Base-by-base conservation (phyloP, 23 tunicate genomes). In the Diplosoma virens region DNA sequence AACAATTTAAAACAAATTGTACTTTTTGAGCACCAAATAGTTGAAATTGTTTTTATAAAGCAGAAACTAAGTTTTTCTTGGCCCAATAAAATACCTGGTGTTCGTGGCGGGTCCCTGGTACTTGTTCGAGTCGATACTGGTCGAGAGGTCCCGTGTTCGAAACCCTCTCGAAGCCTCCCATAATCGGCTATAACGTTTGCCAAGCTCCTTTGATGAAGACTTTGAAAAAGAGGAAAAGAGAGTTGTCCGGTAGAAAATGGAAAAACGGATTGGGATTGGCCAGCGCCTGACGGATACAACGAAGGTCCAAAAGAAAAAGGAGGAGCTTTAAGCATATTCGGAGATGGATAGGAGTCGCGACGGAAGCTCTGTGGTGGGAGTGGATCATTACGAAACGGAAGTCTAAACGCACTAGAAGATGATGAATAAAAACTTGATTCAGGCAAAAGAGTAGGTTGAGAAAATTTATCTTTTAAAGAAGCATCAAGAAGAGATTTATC, bases 131-230 rank as follows among this genome's bases (percentile, higher is more conserved):
- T 48, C 7, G 81, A 76, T 7, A 59, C 50, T 6, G 63, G 79
- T 20, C 75, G 75, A n/a, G 18, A 21, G 25, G 50, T 21, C 25
- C 63, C 61, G 23, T 24, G 71, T 25, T 59, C 81, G n/a, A 20
- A 47, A 4, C 41, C 36, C 25, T 59, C 71, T 29, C 30, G 22
- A 3, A 47, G 22, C 1, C 81, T 22, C 2, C 81, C 48, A 20
- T 76, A 47, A 76, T 59, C 71, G 50, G 70, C 81, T 24, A 73
- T 27, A 25, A 73, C 71, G 30, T 61, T 76, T 5, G 59, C 71
- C 6, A 76, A 24, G 30, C 71, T 16, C 4, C 50, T 22, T 32
- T 76, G 81, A 22, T 47, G 81, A 25, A 76, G 30, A 36, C 29
- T 33, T 20, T 33, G 72, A 20, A 73, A 27, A 27, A 59, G 72